A percentile compares a stretch with the other conserved stretches of the same genome.
phyloP scores from a whole-genome alignment of 2,797 vertebrate genomes.

The Halcyon chelicuti region DNA sequence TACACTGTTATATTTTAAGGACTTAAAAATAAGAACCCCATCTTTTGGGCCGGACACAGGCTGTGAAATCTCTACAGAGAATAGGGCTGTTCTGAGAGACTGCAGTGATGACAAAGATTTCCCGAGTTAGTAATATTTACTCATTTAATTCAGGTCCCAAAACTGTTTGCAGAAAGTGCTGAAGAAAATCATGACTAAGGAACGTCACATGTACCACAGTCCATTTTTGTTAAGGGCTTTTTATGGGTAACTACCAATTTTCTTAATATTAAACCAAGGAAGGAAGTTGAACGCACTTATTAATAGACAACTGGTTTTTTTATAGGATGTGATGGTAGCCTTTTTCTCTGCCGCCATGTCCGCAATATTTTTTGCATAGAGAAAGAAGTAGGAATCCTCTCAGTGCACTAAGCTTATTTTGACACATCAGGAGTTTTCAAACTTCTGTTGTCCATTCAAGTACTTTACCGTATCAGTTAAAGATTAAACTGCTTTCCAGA shows the following conservation, averaged over 20 bases:
- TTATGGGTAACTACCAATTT: not conserved
- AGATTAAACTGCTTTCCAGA: not conserved
- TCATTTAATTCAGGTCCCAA: not conserved
- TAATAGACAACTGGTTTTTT: not conserved
- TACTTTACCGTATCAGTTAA: not conserved
- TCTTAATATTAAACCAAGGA: not conserved
- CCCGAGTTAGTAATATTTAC: not conserved
- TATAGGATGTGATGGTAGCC: no score
- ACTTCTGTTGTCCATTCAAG: not conserved
- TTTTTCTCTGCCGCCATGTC: no score
- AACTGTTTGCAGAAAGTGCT: not conserved
- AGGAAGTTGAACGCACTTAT: not conserved
- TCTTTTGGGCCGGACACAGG: not conserved
- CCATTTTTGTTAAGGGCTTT: not conserved
- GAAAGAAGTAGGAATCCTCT: not conserved
- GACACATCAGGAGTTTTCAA: not conserved
- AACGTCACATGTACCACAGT: accelerated
- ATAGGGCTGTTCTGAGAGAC: not conserved
- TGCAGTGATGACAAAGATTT: not conserved
- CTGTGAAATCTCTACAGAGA: not conserved
- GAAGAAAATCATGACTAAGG: not conserved
- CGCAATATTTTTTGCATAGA: not conserved
- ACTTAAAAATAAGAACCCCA: no score
- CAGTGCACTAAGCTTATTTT: not conserved
- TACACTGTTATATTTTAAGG: not conserved